Base-by-base conservation (phyloP, 2,888 invertebrate species). In the Cataglyphis albicans region DNA sequence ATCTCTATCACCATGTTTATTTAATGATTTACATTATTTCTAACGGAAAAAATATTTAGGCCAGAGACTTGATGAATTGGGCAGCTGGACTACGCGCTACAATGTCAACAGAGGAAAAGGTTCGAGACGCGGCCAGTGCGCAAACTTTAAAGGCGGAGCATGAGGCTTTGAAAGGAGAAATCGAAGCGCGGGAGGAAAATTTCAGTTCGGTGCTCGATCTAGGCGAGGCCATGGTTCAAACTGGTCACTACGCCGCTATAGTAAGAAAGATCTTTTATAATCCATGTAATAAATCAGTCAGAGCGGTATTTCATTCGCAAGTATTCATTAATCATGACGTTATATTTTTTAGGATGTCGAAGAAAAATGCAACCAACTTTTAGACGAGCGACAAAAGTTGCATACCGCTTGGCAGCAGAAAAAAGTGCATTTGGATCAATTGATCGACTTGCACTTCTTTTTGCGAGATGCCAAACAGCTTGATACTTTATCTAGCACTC, bases 381-480 rank as follows among this genome's bases (percentile, higher is more conserved):
- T 98, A 83, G 97, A 97, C 84, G 98, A 98, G 93, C 96, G 98
- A 0, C 97, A 97, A 82, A 96, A 96, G 76, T 95, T 98, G 38
- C 97, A 97, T 91, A 96, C 96, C 0, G 97, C 98, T 0, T 99
- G 99, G 98, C 98, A 98, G 86, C 96, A 97, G 76, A 97, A 98
- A 91, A 98, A 98, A 94, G 97, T 98, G 70, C 97, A 98, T 92
- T 95, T 98, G 61, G 98, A 98, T 93, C 98, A 99, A 94, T 96
- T 98, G 85, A 98, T 98, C 86, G 98, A 99, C 95, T 96, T 99
- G 91, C 99, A 99, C 95, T 98, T 98, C 94, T 99, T 99, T 96
- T 95, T 98, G 86, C 96, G 99, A 2, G 99, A 99, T 95, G 98
- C 98, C 18, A 98, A 98, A 92, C 98, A 98, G 94, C 96, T 99